Conservation (phyloP, 1,140 invertebrate genomes). For the Drosophila sulfurigaster region DNA sequence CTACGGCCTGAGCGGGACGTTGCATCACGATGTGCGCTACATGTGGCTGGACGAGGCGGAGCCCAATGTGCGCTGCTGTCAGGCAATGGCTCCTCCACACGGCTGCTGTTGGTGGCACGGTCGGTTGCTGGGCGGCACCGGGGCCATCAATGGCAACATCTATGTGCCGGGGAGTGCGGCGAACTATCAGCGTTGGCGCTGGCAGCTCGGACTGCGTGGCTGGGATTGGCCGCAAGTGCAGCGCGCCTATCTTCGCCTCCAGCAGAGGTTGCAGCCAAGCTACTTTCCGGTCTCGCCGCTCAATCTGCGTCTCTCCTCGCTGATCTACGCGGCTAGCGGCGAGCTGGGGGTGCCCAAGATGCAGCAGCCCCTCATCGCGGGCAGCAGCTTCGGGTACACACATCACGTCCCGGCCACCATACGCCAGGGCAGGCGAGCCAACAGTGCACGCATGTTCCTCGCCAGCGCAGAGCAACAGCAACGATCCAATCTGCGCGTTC, state of each 20-base stretch:
- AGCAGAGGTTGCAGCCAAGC: conserved; percentile 34
- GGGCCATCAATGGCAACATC: conserved; percentile 90
- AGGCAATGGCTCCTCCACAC: conserved; percentile 75
- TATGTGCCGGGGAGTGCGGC: conserved; percentile 89
- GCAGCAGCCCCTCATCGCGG: conserved; percentile 85
- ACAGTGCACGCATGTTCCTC: conserved; percentile 86
- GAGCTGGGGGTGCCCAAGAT: conserved; percentile 85
- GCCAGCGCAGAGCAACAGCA: conserved; percentile 87
- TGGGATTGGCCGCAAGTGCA: conserved; percentile 89
- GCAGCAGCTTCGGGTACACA: conserved; percentile 84
- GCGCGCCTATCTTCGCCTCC: conserved; percentile 84
- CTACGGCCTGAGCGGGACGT: conserved; percentile 41
- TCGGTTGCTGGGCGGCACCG: conserved; percentile 89
- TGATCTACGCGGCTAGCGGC: conserved; percentile 41
- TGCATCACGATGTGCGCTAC: conserved; percentile 58
- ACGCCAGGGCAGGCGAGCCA: conserved; percentile 86
- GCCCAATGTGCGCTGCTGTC: conserved; percentile 58
- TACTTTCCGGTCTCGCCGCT: conserved; percentile 30
- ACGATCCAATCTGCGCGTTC: conserved; percentile 89
- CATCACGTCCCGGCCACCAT: conserved; percentile 86
- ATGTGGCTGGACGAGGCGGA: conserved; percentile 66
- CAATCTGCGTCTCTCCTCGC: conserved; percentile 85
- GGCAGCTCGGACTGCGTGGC: conserved; percentile 85
- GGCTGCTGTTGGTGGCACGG: conserved; percentile 87
- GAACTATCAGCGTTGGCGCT: conserved; percentile 88